A percentile compares a stretch with the other conserved stretches of the same genome.
Conservation (phyloP, 1,140 invertebrate species). For the Andricus grossulariae region DNA sequence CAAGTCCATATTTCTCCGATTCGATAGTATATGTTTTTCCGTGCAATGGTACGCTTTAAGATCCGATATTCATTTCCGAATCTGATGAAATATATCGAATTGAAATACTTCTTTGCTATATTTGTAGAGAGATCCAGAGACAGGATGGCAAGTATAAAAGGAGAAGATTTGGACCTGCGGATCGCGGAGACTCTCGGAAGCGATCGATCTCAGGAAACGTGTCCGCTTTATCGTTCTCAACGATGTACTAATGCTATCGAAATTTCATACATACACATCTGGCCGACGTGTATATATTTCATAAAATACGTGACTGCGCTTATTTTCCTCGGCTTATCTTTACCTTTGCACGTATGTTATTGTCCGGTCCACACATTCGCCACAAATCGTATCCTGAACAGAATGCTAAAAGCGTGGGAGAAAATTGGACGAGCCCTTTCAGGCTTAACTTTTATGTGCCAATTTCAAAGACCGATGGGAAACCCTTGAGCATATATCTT, state of each 20-base stretch:
- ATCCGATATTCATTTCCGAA: slow-evolving; percentile 3
- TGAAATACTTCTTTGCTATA: slow-evolving; percentile 20
- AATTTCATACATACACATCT: slow-evolving; percentile 48
- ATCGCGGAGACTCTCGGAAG: slow-evolving; percentile 32
- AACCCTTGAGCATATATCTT: no score
- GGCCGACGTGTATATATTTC: slow-evolving; percentile 57
- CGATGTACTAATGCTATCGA: slow-evolving; percentile 55
- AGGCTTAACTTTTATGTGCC: slow-evolving; percentile 24
- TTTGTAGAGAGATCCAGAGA: neutral
- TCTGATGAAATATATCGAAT: slow-evolving; percentile 19
- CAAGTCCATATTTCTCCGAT: no score
- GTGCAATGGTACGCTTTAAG: neutral
- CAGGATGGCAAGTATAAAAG: neutral
- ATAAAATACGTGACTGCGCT: slow-evolving; percentile 71
- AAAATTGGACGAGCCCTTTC: slow-evolving; percentile 21
- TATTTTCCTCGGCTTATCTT: slow-evolving; percentile 68
- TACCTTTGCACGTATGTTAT: slow-evolving; percentile 59
- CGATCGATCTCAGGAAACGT: slow-evolving; percentile 50
- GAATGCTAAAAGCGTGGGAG: slow-evolving; percentile 43
- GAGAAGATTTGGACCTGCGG: neutral
- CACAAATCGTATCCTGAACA: slow-evolving; percentile 44
- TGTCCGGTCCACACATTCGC: slow-evolving; percentile 48
- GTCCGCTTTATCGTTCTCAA: slow-evolving; percentile 51
- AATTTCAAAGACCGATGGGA: slow-evolving; percentile 1
- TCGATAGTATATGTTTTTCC: neutral